phyloP scores from a whole-genome alignment of 2,888 invertebrate species.

The Drosophila prolongata region DNA sequence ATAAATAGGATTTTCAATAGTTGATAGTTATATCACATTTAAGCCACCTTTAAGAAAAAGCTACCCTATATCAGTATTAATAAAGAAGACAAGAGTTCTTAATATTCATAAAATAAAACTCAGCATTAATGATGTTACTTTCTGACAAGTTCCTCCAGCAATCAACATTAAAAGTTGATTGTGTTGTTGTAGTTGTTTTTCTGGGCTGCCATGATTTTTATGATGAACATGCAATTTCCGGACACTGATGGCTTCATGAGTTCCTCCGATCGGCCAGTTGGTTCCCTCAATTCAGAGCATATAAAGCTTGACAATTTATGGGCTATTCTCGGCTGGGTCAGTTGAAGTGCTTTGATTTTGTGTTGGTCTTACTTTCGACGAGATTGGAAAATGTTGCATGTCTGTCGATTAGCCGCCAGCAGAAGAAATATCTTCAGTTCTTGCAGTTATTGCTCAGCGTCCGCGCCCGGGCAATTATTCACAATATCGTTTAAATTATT shows the following conservation, averaged over 20 bases:
- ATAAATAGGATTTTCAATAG: too few relatives aligned
- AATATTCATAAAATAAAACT: too few relatives aligned
- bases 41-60: too few relatives aligned
- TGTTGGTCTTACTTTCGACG: constrained; percentile 59
- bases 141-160: not conserved
- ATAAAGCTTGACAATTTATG: constrained; percentile 62
- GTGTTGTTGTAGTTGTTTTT: constrained; percentile 2
- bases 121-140: not conserved
- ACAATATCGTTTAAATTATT: constrained; percentile 66
- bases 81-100: too few relatives aligned
- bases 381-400: constrained; percentile 62
- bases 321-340: constrained; percentile 27
- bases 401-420: constrained; percentile 64
- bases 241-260: constrained; percentile 27
- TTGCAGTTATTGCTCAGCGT: constrained; percentile 16
- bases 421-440: constrained; percentile 46
- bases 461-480: constrained; percentile 64
- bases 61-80: too few relatives aligned
- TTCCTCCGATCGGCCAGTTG: constrained; percentile 4
- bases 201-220: constrained; percentile 26
- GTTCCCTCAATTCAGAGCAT: constrained; percentile 13
- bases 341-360: constrained; percentile 26
- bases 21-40: too few relatives aligned
- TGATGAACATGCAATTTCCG: constrained; percentile 61
- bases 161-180: not conserved